These are phyloP conservation scores for Tetraodon nigroviridis DNA, from an alignment of 2,113 vertebrate genomes.

Conservation along the genomic window DNA sequence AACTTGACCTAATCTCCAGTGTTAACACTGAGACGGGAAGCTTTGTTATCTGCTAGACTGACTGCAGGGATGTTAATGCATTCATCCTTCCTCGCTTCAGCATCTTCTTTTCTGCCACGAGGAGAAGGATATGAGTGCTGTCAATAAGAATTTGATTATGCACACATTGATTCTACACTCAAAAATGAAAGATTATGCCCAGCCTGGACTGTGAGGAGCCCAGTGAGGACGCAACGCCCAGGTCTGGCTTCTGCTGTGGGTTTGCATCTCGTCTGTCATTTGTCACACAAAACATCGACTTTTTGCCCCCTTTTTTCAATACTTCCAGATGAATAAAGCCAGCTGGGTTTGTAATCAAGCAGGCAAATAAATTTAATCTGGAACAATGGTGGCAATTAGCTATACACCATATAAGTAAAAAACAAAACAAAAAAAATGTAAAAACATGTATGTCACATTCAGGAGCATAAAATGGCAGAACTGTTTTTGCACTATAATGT, in stretches of 20 bases:
- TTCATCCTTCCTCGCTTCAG: constrained; percentile 83
- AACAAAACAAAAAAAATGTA: constrained; percentile 12
- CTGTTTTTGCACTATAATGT: not conserved
- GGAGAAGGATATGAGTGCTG: constrained; percentile 72
- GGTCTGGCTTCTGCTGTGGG: constrained; percentile 52
- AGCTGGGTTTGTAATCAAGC: constrained; percentile 78
- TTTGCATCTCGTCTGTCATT: constrained; percentile 72
- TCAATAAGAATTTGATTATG: constrained; percentile 79
- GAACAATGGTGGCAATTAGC: constrained; percentile 76
- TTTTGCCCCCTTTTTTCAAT: constrained; percentile 66
- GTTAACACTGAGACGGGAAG: constrained; percentile 98
- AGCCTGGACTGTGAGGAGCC: constrained; percentile 39
- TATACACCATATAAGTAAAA: constrained; percentile 30
- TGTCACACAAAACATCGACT: constrained; percentile 75
- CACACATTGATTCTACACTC: constrained; percentile 72
- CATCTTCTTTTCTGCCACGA: constrained; percentile 77
- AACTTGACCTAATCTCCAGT: constrained; percentile 99
- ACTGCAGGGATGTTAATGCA: constrained; percentile 98
- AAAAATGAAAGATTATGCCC: constrained; percentile 67
- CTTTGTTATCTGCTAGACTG: constrained; percentile 97
- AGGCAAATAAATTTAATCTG: constrained; percentile 77
- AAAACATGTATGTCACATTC: not conserved
- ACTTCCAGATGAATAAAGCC: constrained; percentile 78
- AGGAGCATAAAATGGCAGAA: not conserved
- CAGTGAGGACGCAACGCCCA: constrained; percentile 42